Evolutionary conservation across 2,113 vertebrate species (phyloP).

Genomic region (Peromyscus polionotus): DNA sequence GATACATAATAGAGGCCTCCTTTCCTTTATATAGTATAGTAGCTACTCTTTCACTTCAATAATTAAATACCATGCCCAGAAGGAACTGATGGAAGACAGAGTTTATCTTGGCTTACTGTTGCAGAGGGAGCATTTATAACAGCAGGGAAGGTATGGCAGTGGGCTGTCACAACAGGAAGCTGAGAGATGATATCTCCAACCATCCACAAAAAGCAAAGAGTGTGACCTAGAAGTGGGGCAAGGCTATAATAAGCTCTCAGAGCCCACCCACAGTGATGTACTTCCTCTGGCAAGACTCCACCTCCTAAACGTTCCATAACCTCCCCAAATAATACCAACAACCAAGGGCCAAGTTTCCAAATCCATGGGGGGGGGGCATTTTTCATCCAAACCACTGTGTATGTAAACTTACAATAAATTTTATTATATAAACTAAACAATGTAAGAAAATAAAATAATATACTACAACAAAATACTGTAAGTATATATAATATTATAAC

Average conservation of each 20-base stretch:
- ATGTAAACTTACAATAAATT: neutral
- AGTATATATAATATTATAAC: neutral
- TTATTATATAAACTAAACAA: neutral
- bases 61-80: neutral
- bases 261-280: neutral
- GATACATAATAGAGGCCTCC: no score
- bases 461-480: neutral
- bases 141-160: neutral
- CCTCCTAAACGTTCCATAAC: neutral
- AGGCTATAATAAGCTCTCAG: neutral
- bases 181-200: neutral
- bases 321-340: neutral
- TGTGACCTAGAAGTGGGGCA: neutral
- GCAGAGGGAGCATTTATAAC: neutral
- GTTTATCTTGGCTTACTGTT: neutral
- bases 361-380: neutral
- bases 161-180: no score
- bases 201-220: neutral
- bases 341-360: neutral
- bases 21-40: neutral
- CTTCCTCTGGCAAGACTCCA: neutral
- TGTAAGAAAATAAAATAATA: neutral
- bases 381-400: neutral
- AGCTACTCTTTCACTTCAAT: no score
- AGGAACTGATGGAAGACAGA: neutral